A percentile compares a stretch with the other conserved stretches of the same genome.
Conservation (phyloP, 2,888 invertebrate species). For the Hecatera dysodea region DNA sequence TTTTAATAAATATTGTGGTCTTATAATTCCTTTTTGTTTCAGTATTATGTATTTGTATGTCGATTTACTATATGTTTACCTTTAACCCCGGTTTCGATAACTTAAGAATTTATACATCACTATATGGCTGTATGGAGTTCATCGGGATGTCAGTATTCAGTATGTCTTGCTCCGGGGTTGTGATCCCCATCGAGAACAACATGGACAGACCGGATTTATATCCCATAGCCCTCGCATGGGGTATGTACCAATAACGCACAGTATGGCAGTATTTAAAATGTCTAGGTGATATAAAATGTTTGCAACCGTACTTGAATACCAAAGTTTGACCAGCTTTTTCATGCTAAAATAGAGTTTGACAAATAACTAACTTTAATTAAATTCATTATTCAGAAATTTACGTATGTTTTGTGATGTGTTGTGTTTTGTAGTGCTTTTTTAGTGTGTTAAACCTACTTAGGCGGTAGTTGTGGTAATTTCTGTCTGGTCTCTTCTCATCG, state of each 20-base stretch:
- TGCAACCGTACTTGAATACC: too few relatives aligned
- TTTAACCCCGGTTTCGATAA: slow-evolving; percentile 72
- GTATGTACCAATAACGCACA: slow-evolving; percentile 58
- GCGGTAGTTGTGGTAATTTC: too few relatives aligned
- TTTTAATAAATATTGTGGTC: neutral
- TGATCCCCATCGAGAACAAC: slow-evolving; percentile 81
- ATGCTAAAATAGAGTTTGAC: too few relatives aligned
- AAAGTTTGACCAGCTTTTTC: too few relatives aligned
- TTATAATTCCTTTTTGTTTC: neutral
- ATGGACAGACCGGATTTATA: slow-evolving; percentile 79
- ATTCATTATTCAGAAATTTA: too few relatives aligned
- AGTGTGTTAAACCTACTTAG: too few relatives aligned
- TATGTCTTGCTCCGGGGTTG: slow-evolving; percentile 86
- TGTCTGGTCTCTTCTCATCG: too few relatives aligned
- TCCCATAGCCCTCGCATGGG: slow-evolving; percentile 65
- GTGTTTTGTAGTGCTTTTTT: too few relatives aligned
- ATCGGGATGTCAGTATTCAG: slow-evolving; percentile 90
- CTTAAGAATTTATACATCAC: neutral
- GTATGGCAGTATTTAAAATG: neutral
- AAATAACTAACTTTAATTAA: too few relatives aligned
- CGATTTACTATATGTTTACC: slow-evolving; percentile 65
- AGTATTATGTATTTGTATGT: neutral
- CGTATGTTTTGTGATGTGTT: too few relatives aligned
- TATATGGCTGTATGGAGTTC: slow-evolving; percentile 74
- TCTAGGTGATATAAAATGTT: too few relatives aligned